A percentile compares a stretch with the other conserved stretches of the same genome.
phyloP scores from a whole-genome alignment of 2,113 vertebrate species.

The Poecile atricapillus region DNA sequence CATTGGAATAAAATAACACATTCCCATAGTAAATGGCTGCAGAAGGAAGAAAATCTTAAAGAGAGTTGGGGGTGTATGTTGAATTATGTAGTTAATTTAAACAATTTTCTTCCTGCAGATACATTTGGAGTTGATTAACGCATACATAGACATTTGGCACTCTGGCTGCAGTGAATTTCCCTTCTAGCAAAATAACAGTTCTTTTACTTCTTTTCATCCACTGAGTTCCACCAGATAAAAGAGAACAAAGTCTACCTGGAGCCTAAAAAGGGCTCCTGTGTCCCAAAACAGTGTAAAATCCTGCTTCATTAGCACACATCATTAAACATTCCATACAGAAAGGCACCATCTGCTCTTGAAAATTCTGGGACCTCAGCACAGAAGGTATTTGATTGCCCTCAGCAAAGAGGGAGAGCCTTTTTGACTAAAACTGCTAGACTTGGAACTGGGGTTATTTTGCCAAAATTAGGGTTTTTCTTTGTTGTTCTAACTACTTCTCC shows the following conservation, averaged over 20 bases:
- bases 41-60: not conserved
- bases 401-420: not conserved
- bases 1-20: not conserved
- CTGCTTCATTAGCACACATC: constrained; percentile 11
- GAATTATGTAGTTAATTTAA: not conserved
- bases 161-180: not conserved
- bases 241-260: not conserved
- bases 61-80: not conserved
- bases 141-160: not conserved
- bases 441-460: not conserved
- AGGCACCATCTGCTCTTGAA: not conserved
- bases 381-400: not conserved
- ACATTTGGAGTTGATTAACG: constrained; percentile 34
- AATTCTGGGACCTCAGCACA: not conserved
- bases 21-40: not conserved
- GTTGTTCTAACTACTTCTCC: not conserved
- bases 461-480: not conserved
- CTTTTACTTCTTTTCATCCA: constrained; percentile 20
- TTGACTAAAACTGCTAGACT: not conserved
- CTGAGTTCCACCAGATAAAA: not conserved
- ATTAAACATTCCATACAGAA: constrained; percentile 21
- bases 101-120: constrained; percentile 4
- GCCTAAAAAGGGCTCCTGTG: not conserved
- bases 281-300: not conserved
- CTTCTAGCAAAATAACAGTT: constrained; percentile 23